Conservation (phyloP, 2,888 invertebrate species). For the Limnephilus auricula region DNA sequence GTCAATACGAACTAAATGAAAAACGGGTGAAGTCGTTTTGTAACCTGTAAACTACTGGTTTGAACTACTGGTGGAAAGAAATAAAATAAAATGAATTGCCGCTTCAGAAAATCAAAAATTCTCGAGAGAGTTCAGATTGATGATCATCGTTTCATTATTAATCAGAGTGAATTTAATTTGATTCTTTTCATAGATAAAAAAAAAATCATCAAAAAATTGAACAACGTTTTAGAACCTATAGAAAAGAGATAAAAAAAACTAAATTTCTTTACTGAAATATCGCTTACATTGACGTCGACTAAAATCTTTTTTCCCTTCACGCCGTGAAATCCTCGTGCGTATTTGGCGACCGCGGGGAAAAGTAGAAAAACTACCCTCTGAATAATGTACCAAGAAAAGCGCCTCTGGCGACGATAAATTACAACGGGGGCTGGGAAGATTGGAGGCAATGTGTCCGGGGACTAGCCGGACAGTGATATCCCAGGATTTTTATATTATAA, state of each 20-base stretch:
- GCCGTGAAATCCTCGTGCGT: slow-evolving; percentile 16
- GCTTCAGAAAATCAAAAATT: background rate
- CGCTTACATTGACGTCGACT: background rate
- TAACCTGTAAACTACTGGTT: background rate
- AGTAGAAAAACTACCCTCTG: slow-evolving; percentile 59
- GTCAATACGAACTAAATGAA: background rate
- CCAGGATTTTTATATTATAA: slow-evolving; percentile 51
- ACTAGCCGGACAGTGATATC: slow-evolving; percentile 60
- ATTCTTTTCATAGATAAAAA: background rate
- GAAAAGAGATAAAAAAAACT: background rate
- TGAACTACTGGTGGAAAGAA: background rate
- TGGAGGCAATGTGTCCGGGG: slow-evolving; percentile 63
- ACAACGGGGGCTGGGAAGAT: slow-evolving; percentile 58
- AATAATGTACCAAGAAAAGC: slow-evolving; percentile 60
- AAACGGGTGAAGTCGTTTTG: background rate
- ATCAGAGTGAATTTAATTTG: background rate
- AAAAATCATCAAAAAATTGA: background rate
- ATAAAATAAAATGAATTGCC: background rate
- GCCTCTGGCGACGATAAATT: slow-evolving; percentile 64
- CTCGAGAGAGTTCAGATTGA: background rate
- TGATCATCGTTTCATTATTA: background rate
- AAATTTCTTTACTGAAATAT: background rate
- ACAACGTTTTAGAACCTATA: background rate
- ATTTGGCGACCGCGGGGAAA: slow-evolving; percentile 18
- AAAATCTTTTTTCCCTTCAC: background rate